phyloP scores from a whole-genome alignment of 2,888 invertebrate genomes.

The Drosophila austrosaltans region DNA sequence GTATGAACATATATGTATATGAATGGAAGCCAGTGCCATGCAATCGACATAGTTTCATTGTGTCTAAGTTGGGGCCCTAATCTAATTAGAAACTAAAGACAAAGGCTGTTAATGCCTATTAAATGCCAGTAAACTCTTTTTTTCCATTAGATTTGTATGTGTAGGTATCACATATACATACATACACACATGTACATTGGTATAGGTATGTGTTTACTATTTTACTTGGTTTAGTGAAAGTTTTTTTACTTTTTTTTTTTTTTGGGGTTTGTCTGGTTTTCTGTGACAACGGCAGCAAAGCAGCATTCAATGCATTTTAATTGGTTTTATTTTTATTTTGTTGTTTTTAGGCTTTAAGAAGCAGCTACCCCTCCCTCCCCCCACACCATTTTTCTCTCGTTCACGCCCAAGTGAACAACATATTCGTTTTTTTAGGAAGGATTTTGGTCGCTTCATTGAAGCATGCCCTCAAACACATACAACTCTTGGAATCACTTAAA shows the following conservation, averaged over 20 bases:
- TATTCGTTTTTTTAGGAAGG: slow-evolving; percentile 37
- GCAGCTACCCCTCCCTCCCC: background rate
- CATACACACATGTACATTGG: slow-evolving; percentile 4
- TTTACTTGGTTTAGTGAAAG: slow-evolving; percentile 65
- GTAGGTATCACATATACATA: slow-evolving; percentile 19
- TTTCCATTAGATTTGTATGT: slow-evolving; percentile 29
- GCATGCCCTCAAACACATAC: slow-evolving; percentile 41
- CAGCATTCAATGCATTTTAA: slow-evolving; percentile 61
- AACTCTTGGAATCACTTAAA: slow-evolving; percentile 19
- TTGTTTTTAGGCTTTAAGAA: slow-evolving; percentile 55
- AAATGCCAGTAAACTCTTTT: slow-evolving; percentile 67
- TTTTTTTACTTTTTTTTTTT: slow-evolving; percentile 50
- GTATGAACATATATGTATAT: background rate
- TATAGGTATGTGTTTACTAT: slow-evolving; percentile 20
- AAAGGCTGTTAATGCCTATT: slow-evolving; percentile 58
- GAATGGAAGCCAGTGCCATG: slow-evolving; percentile 43
- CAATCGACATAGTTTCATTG: slow-evolving; percentile 66
- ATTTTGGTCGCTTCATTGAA: slow-evolving; percentile 39
- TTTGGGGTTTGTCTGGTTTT: slow-evolving; percentile 18
- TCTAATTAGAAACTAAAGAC: slow-evolving; percentile 73
- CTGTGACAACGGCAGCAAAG: slow-evolving; percentile 38
- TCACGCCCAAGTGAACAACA: slow-evolving; percentile 43
- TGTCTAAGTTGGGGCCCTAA: slow-evolving; percentile 51
- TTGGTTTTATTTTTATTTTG: slow-evolving; percentile 54
- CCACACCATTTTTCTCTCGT: slow-evolving; percentile 20